Evolutionary conservation across 1,140 invertebrate genomes (phyloP).

Genomic region (Eupeodes corollae): DNA sequence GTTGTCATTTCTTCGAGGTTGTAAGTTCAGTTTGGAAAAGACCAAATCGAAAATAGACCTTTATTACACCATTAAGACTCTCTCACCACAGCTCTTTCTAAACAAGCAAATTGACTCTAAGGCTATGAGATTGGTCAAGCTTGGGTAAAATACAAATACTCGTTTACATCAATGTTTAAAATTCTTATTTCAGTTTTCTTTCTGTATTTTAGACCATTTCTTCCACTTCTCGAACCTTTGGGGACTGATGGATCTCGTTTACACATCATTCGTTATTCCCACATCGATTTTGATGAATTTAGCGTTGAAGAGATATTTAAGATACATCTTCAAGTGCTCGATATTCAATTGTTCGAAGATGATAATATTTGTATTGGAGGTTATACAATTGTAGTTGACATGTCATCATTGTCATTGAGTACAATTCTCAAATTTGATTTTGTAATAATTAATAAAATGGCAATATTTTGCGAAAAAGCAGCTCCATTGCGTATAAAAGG

Average conservation of each 20-base stretch:
- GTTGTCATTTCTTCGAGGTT: conserved; percentile 46
- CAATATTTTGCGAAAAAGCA: neutral
- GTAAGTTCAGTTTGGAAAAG: conserved; percentile 52
- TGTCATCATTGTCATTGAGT: conserved; percentile 11
- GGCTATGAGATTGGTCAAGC: neutral
- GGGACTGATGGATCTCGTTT: neutral
- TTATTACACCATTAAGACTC: conserved; percentile 13
- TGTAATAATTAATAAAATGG: neutral
- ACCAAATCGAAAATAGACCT: conserved; percentile 48
- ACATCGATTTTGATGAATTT: neutral
- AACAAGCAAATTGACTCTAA: neutral
- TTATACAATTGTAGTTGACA: neutral
- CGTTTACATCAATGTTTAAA: no score
- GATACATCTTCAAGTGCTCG: neutral
- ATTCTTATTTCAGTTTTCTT: no score
- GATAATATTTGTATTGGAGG: conserved; percentile 2
- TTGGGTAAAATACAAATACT: neutral
- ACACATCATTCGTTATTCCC: neutral
- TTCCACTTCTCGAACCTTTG: neutral
- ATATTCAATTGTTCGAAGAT: conserved; percentile 14
- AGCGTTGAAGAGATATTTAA: neutral
- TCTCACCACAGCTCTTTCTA: conserved; percentile 7
- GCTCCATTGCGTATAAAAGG: neutral
- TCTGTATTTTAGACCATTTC: neutral
- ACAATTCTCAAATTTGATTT: neutral